Base-by-base conservation (phyloP, 2,113 vertebrate species). In the Vidua chalybeata region DNA sequence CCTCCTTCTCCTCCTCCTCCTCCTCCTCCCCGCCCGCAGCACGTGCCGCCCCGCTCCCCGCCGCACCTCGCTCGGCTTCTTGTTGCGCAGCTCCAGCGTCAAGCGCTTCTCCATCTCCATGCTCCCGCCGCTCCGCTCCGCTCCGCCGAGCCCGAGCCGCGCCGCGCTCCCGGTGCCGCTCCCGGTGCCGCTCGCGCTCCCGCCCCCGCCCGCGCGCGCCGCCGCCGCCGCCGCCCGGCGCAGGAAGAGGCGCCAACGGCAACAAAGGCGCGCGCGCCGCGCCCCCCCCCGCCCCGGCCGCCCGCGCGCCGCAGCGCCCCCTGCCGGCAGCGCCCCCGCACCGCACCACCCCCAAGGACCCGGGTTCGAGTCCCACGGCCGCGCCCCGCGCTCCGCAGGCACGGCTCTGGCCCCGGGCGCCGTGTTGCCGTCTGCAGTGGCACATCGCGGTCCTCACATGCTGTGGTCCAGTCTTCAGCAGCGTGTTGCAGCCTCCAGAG, bases 391-490 rank as follows among this genome's bases (percentile, higher is more conserved):
- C 3, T 14, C 73, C 11, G 1, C 5, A 2, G 48, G 7, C 23
- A 5, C 39, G 2, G 3, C 5, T 2, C 21, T 5, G 1, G 9
- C 28, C 15, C 45, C n/a, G 3, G 35, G 45, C 51, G 37, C 20
- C 6, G 13, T 2, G 41, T 6, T 56, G 21, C 33, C 27, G 2
- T 24, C 62, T 37, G 13, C 54, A 13, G 28, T 0, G 48, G 12
- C 76, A 5, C 26, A 2, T 20, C 31, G 27, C 20, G 2, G 7
- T 3, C 39, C 16, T 3, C 28, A 6, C 8, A 4, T 3, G 1
- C 35, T 3, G 10, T 7, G 54, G 22, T 39, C 4, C 49, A 3
- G 24, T 15, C 51, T 73, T 13, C 15, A 72, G 22, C 37, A 43
- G 8, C 22, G 10, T n/a, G 52, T 27, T 28, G 13, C 41, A 5